Evolutionary conservation across 2,113 vertebrate species (phyloP), one percentile per base, ranked within the genome.

Genomic region (Paradoxurus hermaphroditus): DNA sequence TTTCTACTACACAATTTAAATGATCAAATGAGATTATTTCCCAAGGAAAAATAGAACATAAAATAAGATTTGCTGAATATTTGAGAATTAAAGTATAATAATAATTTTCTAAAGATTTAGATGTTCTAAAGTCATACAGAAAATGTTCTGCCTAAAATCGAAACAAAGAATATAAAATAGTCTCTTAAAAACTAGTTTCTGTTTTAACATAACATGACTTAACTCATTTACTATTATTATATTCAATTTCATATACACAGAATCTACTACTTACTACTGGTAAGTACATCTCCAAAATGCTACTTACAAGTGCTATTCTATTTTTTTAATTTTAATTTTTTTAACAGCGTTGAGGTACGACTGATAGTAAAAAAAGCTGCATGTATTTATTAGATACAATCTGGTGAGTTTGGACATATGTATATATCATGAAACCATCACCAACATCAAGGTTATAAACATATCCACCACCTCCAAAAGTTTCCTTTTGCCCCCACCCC

Each of bases 291-390:
- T 67, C 12, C 63, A 83, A 67, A 68, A 70, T 84, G 34, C 21
- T 81, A 86, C 94, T 89, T 92, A 89, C 27, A 96, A 95, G 96
- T 44, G 67, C 31, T 23, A 70, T 44, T 56, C 49, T 56, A 56
- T 11, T 78, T 11, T 41, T 46, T 15, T 4, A 15, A 13, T 56
- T 39, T 91, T 68, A 56, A 41, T 56, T 59, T 68, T 82, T 70
- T 46, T 19, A 91, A 83, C 51, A 59, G 16, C 10, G 72, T 46
- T 19, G 65, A 72, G 29, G 51, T 83, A 46, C 44, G 72, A 91
- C 11, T 59, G 5, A 83, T 72, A 83, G n/a, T 2, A 19, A 9
- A n/a, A 59, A 75, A 67, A 59, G 44, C 29, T 46, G 36, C 31
- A 82, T 14, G 70, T 27, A 70, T n/a, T 62, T 53, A 44, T 18